Evolutionary conservation across 1,140 invertebrate species (phyloP), one percentile per base, ranked within the genome.

Genomic region (Mya arenaria): DNA sequence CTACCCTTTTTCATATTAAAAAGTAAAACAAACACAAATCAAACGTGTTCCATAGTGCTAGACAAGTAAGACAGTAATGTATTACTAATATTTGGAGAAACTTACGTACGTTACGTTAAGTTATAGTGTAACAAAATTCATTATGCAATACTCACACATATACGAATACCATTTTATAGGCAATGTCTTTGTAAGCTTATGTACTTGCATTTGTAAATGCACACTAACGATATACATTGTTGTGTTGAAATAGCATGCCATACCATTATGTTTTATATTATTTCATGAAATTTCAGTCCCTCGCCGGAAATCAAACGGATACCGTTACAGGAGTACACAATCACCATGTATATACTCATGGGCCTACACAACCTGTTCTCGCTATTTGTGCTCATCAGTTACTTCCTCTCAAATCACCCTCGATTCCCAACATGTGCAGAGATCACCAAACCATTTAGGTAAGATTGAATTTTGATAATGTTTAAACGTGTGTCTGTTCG

Each of bases 331-430:
- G 80, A 89, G 44, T 92, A 90, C 84, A 80, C 62, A 10, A 85
- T 92, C 34, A 86, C 88, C 8, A 85, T 91, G 74, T 90, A 88
- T 72, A 87, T 84, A 13, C 73, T 93, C 28, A 90, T 90, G 30
- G 89, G 89, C 4, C 63, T 87, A 0, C 92, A 93, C 85, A 93
- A 92, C 83, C 82, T 92, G 1, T 89, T 91, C 65, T 93, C 91
- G 13, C 30, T 91, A 28, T 88, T 92, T 77, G 89, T 93, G 6
- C 84, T 93, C 62, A 89, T 93, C 85, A 92, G 89, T 71, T 93
- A 92, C 83, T 92, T 93, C 82, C 83, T 93, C 41, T 91, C 91
- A 28, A 92, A 93, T 75, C 92, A 92, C 74, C 92, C 92, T 4
- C 71, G 88, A 37, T 72, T 92, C 39, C 92, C 92, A 10, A 84